Evolutionary conservation across 2,797 vertebrate species (phyloP), one percentile per base, ranked within the genome.

Genomic region (Onychomys arenicola): DNA sequence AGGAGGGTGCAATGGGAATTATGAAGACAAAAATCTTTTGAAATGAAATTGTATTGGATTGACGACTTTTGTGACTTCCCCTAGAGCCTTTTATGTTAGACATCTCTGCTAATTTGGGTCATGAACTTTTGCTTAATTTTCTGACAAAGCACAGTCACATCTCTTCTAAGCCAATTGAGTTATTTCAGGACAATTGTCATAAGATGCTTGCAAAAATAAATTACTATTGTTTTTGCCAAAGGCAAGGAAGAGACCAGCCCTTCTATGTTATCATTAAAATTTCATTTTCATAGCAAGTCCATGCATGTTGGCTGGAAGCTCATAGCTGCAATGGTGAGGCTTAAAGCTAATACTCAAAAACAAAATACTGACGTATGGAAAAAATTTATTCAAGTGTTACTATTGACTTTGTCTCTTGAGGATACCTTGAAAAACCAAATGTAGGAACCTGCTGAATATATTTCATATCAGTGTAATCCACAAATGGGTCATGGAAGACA

Each of bases 101-200:
- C 57, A 73, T 95, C 78, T 89, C 71, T 93, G 78, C 86, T 94
- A 96, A 78, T 95, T 76, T 95, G 86, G 96, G 97, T 75, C 95
- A 95, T 97, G 95, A 97, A 97, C 97, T 97, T 97, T 67, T 94
- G 78, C 55, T 97, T 96, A 95, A 97, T 97, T 97, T 97, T 93
- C 57, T 92, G 59, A 93, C 67, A 92, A 96, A 94, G 63, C 32
- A 67, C 85, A 94, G 82, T 95, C 90, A 90, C 8, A 19, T 95
- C 73, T 92, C 40, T 94, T 67, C 52, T 86, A 95, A 95, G 80
- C 75, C 86, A 95, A 91, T 96, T 94, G 96, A 97, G 83, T 97
- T 97, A 97, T 95, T 94, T 96, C 25, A 93, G 75, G 91, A 76
- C 88, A 93, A 92, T 89, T 89, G 82, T 95, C 91, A 95, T 84